These are phyloP conservation scores for Catagonus wagneri DNA, from an alignment of 2,113 vertebrate genomes.

Conservation along the genomic window DNA sequence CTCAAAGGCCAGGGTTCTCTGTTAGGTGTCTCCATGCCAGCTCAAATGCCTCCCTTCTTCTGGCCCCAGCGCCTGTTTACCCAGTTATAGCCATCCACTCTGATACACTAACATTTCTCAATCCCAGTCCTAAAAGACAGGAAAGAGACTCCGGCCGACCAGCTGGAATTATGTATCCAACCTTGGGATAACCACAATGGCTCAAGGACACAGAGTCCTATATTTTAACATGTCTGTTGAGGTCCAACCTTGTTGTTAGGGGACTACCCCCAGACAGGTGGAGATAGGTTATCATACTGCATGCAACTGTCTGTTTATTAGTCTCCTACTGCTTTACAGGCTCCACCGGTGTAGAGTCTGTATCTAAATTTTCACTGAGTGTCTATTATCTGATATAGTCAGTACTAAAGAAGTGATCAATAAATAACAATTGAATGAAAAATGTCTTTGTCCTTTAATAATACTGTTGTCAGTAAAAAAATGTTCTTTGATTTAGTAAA, in stretches of 20 bases:
- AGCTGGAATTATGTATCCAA: neutral
- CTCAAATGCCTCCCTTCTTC: neutral
- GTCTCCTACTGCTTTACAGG: neutral
- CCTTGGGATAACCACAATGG: neutral
- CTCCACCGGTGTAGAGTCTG: neutral
- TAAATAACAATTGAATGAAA: neutral
- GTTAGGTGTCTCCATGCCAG: neutral
- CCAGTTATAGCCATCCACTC: neutral
- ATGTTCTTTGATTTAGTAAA: neutral
- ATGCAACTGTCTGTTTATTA: neutral
- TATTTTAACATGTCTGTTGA: neutral
- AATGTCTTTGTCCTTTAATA: neutral
- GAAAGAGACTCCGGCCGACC: neutral
- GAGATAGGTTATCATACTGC: neutral
- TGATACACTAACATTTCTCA: neutral
- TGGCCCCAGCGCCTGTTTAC: neutral
- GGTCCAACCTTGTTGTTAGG: neutral
- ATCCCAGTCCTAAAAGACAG: neutral
- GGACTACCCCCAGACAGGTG: neutral
- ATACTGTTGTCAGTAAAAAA: neutral
- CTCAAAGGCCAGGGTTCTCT: neutral
- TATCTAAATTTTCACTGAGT: neutral
- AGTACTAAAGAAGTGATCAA: neutral
- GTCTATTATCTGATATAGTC: neutral
- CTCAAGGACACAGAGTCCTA: neutral